Base-by-base conservation (phyloP, 2,113 vertebrate genomes). In the Dryoscopus gambensis region DNA sequence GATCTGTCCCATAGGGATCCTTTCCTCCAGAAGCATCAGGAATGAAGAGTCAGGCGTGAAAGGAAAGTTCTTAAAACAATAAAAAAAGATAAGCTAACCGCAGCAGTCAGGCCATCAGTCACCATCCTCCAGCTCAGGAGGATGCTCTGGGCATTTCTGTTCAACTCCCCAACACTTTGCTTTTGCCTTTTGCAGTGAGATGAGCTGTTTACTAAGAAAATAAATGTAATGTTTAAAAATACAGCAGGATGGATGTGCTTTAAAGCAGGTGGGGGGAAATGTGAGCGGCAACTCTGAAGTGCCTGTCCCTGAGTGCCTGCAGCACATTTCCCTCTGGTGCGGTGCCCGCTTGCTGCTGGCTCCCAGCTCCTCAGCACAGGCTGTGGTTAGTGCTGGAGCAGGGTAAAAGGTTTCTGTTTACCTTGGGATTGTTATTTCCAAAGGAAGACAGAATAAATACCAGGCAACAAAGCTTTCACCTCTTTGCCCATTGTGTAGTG, bases 391-490 rank as follows among this genome's bases (percentile, higher is more conserved):
- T 60, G 84, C 80, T 3, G 15, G 49, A 35, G 67, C 50, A 46
- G 37, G 11, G 31, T 30, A n/a, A 74, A 67, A 78, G 78, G 64
- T 57, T 89, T 87, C 88, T 93, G 37, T 84, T 91, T 84, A 21
- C 74, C 78, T 84, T 13, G 64, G 44, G n/a, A 28, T 91, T 84
- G 59, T 16, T 62, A 1, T 87, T 92, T 74, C 25, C 9, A 63
- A 74, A 81, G 47, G 79, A 89, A 69, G 87, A 23, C 47, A 76
- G 68, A 84, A 70, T 37, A 84, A 96, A 74, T 78, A 44, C 15
- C 60, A 27, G 55, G 22, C 80, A 83, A 69, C 68, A 87, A 70
- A 89, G 91, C 84, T 94, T 74, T 94, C 84, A 84, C 87, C 68
- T 92, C 67, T 79, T 68, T 52, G 49, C 67, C 47, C 1, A 3